Evolutionary conservation across 2,888 invertebrate genomes (phyloP).

Genomic region (Patella caerulea): DNA sequence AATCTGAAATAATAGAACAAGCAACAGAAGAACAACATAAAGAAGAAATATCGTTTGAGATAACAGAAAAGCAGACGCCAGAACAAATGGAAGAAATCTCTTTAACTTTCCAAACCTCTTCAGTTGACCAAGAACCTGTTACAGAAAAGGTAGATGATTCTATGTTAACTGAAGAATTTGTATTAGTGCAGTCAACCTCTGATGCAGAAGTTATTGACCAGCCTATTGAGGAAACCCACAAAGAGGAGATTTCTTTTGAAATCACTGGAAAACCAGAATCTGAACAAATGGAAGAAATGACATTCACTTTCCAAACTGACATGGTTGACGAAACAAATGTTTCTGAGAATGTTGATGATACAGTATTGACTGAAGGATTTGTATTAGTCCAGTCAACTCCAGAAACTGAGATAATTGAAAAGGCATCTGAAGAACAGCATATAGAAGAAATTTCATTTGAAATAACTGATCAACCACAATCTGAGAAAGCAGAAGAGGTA

Average conservation of each 20-base stretch:
- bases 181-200: constrained; percentile 16
- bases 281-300: constrained; percentile 41
- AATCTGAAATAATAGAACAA: constrained; percentile 15
- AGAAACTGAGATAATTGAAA: constrained; percentile 21
- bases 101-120: constrained; percentile 1
- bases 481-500: constrained; percentile 41
- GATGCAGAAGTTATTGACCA: constrained; percentile 17
- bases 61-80: constrained; percentile 40
- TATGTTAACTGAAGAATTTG: constrained; percentile 23
- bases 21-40: constrained; percentile 37
- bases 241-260: constrained; percentile 44
- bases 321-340: constrained; percentile 11
- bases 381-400: constrained; percentile 17
- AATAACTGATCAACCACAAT: constrained; percentile 43
- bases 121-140: neutral
- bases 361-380: constrained; percentile 27
- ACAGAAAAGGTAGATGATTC: constrained; percentile 25
- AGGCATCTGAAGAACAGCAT: constrained; percentile 29
- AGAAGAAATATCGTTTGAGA: constrained; percentile 50
- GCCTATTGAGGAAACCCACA: constrained; percentile 39
- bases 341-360: constrained; percentile 12
- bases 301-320: constrained; percentile 27
- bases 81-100: constrained; percentile 41
- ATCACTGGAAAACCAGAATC: constrained; percentile 44
- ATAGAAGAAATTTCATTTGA: constrained; percentile 45